These are phyloP conservation scores for Gymnodraco acuticeps DNA, from an alignment of 2,797 vertebrate species.

Conservation along the genomic window DNA sequence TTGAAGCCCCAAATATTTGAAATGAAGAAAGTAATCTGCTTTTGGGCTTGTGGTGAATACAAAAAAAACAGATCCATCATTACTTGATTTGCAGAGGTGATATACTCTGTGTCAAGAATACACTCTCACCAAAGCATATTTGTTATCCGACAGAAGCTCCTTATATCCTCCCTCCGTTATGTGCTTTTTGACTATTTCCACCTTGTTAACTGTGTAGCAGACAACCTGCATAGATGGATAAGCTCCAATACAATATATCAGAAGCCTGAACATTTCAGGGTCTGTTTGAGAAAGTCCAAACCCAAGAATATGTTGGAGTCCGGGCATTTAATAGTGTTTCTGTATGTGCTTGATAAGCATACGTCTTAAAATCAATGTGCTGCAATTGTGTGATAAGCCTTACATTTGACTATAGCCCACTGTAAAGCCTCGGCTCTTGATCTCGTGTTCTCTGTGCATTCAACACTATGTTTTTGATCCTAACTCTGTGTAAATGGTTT, in stretches of 20 bases:
- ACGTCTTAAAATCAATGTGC: constrained; percentile 71
- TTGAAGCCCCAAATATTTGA: constrained; percentile 47
- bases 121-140: constrained; percentile 43
- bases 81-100: constrained; percentile 55
- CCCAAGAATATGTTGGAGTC: constrained; percentile 43
- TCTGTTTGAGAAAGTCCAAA: constrained; percentile 52
- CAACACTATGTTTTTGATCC: constrained; percentile 67
- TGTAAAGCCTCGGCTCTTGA: constrained; percentile 68
- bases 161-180: constrained; percentile 46
- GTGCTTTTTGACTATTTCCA: constrained; percentile 61
- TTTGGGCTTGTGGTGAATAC: constrained; percentile 26
- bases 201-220: constrained; percentile 62
- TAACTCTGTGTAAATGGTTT: constrained; percentile 50
- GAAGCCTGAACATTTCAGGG: constrained; percentile 56
- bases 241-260: constrained; percentile 65
- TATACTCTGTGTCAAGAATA: constrained; percentile 41
- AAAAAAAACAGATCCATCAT: constrained; percentile 34
- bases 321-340: constrained; percentile 66
- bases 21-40: constrained; percentile 50
- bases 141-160: constrained; percentile 61
- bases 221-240: constrained; percentile 67
- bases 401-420: constrained; percentile 61
- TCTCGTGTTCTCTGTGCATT: constrained; percentile 64
- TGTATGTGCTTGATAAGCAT: constrained; percentile 73
- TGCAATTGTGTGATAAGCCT: constrained; percentile 75